phyloP scores from a whole-genome alignment of 2,797 vertebrate species.

The Sitta carolinensis region DNA sequence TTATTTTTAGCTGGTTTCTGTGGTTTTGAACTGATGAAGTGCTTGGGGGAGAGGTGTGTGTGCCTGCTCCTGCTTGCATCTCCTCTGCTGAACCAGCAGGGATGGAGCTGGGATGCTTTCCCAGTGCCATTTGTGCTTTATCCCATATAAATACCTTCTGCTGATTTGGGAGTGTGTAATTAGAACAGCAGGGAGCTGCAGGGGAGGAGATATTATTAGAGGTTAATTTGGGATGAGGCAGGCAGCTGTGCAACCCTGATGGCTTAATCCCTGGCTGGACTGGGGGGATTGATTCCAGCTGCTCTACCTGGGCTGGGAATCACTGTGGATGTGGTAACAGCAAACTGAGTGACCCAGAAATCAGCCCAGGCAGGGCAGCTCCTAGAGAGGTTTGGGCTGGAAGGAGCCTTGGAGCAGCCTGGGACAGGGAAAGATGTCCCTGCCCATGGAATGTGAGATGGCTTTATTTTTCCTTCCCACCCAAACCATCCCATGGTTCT shows the following conservation, averaged over 20 bases:
- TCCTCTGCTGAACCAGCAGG: not conserved
- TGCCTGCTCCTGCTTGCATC: not conserved
- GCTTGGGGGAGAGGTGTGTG: not conserved
- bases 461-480: not conserved
- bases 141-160: not conserved
- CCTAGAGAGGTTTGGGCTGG: not conserved
- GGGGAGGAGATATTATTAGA: not conserved
- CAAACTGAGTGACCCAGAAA: no score
- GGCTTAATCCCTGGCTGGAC: not conserved
- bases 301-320: not conserved
- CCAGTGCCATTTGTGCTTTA: not conserved
- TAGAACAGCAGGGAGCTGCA: not conserved
- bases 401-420: not conserved
- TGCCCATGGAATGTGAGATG: not conserved
- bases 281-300: not conserved
- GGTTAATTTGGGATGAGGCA: not conserved
- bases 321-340: not conserved
- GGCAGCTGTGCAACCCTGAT: not conserved
- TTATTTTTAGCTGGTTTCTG: not conserved
- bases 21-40: not conserved
- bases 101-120: not conserved
- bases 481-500: not conserved
- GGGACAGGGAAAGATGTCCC: not conserved
- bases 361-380: not conserved
- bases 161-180: not conserved